These are phyloP conservation scores for Diplodus sargus DNA, from an alignment of 2,797 vertebrate genomes.

Conservation along the genomic window DNA sequence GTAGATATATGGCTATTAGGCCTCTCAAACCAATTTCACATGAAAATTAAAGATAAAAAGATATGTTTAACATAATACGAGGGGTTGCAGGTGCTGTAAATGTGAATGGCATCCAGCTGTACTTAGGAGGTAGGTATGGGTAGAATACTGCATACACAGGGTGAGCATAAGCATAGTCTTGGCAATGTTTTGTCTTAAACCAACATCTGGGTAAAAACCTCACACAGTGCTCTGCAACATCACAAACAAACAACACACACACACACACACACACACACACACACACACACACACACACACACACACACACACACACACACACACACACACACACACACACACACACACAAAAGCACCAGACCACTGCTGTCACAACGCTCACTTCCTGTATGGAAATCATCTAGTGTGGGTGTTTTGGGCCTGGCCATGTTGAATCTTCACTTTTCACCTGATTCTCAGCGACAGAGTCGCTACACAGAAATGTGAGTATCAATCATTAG, in stretches of 20 bases:
- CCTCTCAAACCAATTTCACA: too few species aligned
- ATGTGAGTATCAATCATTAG: background rate
- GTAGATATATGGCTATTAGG: too few species aligned
- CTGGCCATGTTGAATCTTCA: background rate
- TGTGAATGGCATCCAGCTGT: too few species aligned
- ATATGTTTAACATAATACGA: too few species aligned
- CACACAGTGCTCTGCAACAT: too few species aligned
- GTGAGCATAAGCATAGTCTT: background rate
- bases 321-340: background rate
- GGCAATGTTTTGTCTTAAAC: background rate
- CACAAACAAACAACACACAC: background rate
- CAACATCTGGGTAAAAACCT: background rate
- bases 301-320: background rate
- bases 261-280: background rate
- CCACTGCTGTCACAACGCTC: background rate
- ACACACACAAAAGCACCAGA: background rate
- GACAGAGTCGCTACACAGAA: background rate
- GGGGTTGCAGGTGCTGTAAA: too few species aligned
- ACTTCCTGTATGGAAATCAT: conserved; percentile 50
- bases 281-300: background rate
- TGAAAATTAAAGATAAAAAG: too few species aligned
- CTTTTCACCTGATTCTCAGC: fast-evolving
- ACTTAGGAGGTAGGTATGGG: too few species aligned
- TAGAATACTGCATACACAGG: too few species aligned
- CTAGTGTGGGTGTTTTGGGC: background rate